Percentiles rank a stretch among this genome's conserved stretches.
Conservation (phyloP, 2,113 vertebrate species). For the Lates calcarifer region DNA sequence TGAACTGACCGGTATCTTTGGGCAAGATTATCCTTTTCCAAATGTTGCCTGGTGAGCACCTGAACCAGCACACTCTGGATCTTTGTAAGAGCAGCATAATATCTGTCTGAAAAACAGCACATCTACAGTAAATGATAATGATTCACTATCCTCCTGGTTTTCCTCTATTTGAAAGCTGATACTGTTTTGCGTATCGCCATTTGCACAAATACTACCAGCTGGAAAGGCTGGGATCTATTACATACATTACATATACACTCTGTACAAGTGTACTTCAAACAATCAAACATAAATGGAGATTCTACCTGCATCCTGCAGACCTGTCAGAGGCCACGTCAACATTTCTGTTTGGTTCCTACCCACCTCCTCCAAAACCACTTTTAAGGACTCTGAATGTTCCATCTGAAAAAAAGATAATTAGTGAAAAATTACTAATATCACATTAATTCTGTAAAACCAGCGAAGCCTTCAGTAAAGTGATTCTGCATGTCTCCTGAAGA, state of each 20-base stretch:
- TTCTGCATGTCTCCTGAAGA: background rate
- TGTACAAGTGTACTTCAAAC: background rate
- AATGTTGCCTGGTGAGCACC: slow-evolving; percentile 55
- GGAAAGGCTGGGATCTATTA: background rate
- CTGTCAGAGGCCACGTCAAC: slow-evolving; percentile 77
- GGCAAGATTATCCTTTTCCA: slow-evolving; percentile 57
- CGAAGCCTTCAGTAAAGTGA: background rate
- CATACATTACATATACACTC: background rate
- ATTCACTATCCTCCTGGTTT: background rate
- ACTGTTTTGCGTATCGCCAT: background rate
- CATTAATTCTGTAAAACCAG: background rate
- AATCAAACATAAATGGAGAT: background rate
- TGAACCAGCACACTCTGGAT: slow-evolving; percentile 55
- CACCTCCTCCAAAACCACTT: slow-evolving; percentile 75
- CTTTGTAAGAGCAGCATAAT: slow-evolving; percentile 27
- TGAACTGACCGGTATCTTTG: slow-evolving; percentile 65
- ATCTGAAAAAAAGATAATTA: slow-evolving; percentile 8
- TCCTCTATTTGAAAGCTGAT: background rate
- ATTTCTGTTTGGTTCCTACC: slow-evolving; percentile 83
- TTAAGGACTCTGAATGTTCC: slow-evolving; percentile 64
- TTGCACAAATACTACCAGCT: background rate
- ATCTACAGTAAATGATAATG: background rate
- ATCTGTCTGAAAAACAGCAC: slow-evolving; percentile 59
- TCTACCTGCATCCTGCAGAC: slow-evolving; percentile 71
- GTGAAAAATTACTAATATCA: background rate